A percentile compares a stretch with the other conserved stretches of the same genome.
These are phyloP conservation scores for Trichonephila inaurata DNA, from an alignment of 1,140 invertebrate species.

Conservation along the genomic window DNA sequence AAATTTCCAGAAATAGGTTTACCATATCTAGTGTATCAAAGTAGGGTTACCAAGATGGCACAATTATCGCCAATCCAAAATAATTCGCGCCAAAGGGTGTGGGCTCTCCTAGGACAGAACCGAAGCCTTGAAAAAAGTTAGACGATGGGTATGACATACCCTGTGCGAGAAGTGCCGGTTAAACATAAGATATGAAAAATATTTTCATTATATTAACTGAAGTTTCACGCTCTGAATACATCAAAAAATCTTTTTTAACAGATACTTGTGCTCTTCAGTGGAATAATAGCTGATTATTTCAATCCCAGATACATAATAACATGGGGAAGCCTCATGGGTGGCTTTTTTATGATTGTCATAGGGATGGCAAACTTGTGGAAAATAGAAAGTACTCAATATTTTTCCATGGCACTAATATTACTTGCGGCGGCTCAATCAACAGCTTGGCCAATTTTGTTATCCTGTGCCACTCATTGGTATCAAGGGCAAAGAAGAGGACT, in stretches of 20 bases:
- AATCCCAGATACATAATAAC: slow-evolving; percentile 70
- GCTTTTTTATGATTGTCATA: slow-evolving; percentile 29
- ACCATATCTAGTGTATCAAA: no score
- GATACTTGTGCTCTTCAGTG: slow-evolving; percentile 54
- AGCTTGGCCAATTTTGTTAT: slow-evolving; percentile 38
- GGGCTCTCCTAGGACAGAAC: no score
- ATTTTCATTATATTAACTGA: no score
- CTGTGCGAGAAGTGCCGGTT: no score
- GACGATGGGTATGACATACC: no score
- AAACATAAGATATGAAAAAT: no score
- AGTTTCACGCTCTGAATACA: no score
- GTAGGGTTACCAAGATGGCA: no score
- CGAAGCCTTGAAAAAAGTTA: no score
- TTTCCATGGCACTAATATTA: not conserved
- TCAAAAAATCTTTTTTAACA: not conserved
- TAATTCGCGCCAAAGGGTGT: no score
- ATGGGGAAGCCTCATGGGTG: slow-evolving; percentile 2
- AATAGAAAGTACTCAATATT: slow-evolving; percentile 2
- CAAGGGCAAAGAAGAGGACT: slow-evolving; percentile 9
- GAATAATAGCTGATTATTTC: slow-evolving; percentile 53
- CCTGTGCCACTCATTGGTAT: slow-evolving; percentile 46
- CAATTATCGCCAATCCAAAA: no score
- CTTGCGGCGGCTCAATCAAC: slow-evolving; percentile 22
- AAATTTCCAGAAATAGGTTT: no score
- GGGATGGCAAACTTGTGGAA: slow-evolving; percentile 41